These are phyloP conservation scores for Campylorhamphus procurvoides DNA, from an alignment of 2,113 vertebrate genomes.

Conservation along the genomic window DNA sequence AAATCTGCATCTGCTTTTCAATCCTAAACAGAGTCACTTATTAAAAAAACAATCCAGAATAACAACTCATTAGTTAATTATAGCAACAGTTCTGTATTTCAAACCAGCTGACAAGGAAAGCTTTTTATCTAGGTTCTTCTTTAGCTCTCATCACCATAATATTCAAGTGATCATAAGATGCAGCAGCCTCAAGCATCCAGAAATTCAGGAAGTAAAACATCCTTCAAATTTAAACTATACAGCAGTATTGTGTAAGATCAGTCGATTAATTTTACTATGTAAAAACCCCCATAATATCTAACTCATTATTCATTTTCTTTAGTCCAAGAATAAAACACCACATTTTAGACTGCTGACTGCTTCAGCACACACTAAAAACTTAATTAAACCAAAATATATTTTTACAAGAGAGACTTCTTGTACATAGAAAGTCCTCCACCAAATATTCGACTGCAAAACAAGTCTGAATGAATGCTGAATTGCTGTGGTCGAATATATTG, in stretches of 20 bases:
- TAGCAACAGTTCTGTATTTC: slow-evolving; percentile 42
- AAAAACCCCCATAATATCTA: not conserved
- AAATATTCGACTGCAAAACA: not conserved
- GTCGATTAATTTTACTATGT: not conserved
- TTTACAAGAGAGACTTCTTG: not conserved
- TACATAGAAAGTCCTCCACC: not conserved
- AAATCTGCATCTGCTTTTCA: slow-evolving; percentile 55
- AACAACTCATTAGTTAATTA: slow-evolving; percentile 60
- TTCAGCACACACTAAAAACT: not conserved
- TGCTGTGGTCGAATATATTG: not conserved
- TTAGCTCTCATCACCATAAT: slow-evolving; percentile 13
- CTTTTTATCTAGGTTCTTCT: slow-evolving; percentile 12
- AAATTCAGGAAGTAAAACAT: slow-evolving; percentile 43
- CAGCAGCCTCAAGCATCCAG: not conserved
- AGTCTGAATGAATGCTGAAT: not conserved
- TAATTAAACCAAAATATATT: not conserved
- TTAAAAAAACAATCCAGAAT: slow-evolving; percentile 51
- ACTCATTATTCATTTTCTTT: not conserved
- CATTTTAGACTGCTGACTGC: not conserved
- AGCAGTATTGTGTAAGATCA: not conserved
- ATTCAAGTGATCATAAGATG: slow-evolving; percentile 24
- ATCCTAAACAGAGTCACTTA: slow-evolving; percentile 25
- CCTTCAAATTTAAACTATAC: slow-evolving; percentile 22
- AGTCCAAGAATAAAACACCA: not conserved
- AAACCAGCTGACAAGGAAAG: slow-evolving; percentile 42